Evolutionary conservation across 2,888 invertebrate species (phyloP), one percentile per base, ranked within the genome.

Genomic region (Hypercompe scribonia): DNA sequence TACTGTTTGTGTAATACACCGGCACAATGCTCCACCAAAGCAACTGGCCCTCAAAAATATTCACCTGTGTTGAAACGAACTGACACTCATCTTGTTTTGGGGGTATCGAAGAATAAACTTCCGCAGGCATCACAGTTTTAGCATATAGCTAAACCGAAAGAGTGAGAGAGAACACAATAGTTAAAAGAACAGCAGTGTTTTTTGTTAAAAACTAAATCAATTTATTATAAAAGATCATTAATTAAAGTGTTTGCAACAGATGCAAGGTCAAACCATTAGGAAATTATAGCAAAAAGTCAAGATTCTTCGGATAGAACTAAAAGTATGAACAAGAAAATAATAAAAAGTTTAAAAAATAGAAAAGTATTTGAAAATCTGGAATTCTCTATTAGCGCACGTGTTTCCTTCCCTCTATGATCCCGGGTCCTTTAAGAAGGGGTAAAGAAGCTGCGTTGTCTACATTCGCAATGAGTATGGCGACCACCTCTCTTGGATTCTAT

Each of bases 1-100:
- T 90, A 90, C 90, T 88, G 94, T 94, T 94, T 94, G 95, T 95
- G 95, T 94, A 94, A 94, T 90, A 92, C 92, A 89, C 90, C 87
- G 89, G 87, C 92, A 94, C 93, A 93, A 93, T 93, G 91, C 94
- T 89, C 88, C 89, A 90, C 90, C 92, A 89, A 91, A 90, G 90
- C 91, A 89, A 89, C 90, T 87, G 92, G 91, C 91, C 93, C 93
- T 94, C 93, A 88, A 90, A 92, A 91, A 90, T 91, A 88, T 90
- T 91, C 92, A 93, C 90, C 89, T 92, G 90, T 93, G 91, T 86
- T 89, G 93, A 91, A 94, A 93, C 82, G 72, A 75, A 50, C 83
- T 81, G 85, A 87, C 85, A 86, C 86, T 86, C 81, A 79, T 75
- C 70, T 73, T 73, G 54, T 74, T 54, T 54, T 54, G n/a, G 24